Base-by-base conservation (phyloP, 2,888 invertebrate species). In the Dastarcus helophoroides region DNA sequence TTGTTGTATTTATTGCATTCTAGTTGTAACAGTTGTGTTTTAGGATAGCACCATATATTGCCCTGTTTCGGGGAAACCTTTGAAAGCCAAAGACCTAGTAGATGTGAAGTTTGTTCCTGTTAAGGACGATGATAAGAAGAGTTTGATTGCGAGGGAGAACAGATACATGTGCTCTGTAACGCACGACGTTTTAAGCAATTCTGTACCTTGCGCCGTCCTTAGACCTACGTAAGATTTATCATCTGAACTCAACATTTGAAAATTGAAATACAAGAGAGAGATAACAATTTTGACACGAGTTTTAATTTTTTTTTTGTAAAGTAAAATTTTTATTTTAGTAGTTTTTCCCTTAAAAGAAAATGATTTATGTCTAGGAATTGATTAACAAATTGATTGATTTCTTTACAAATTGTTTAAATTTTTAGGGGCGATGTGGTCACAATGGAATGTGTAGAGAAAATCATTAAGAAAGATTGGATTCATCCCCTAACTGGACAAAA, bases 161-260 rank as follows among this genome's bases (percentile, higher is more conserved):
- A 73, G 97, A 45, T 99, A 93, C 56, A 93, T 94, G 80, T 98
- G 98, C 58, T 89, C 97, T 2, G 82, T 98, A 0, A 97, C 97
- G 2, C 88, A 91, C 59, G 98, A 99, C 61, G 77, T 94, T 37
- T 66, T 99, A 17, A 83, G 86, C 40, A 95, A 95, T 66, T 84
- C 93, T 4, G 81, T 93, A 2, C 91, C 94, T 0, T 90, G 89
- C 64, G 95, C 89, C 36, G 84, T 97, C 15, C 70, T 98, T 31
- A 79, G 72, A 63, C 76, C 89, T 34, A 86, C 86, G 82, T 88
- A 67, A 73, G 75, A 62, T 27, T 26, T 11, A n/a, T n/a, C n/a
- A n/a, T n/a, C n/a, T n/a, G n/a, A n/a, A n/a, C n/a, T n/a, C n/a
- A n/a, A n/a, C n/a, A n/a, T n/a, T n/a, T n/a, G n/a, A n/a, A n/a